A percentile compares a stretch with the other conserved stretches of the same genome.
These are phyloP conservation scores for Dunckerocampus dactyliophorus DNA, from an alignment of 2,113 vertebrate genomes.

Conservation along the genomic window DNA sequence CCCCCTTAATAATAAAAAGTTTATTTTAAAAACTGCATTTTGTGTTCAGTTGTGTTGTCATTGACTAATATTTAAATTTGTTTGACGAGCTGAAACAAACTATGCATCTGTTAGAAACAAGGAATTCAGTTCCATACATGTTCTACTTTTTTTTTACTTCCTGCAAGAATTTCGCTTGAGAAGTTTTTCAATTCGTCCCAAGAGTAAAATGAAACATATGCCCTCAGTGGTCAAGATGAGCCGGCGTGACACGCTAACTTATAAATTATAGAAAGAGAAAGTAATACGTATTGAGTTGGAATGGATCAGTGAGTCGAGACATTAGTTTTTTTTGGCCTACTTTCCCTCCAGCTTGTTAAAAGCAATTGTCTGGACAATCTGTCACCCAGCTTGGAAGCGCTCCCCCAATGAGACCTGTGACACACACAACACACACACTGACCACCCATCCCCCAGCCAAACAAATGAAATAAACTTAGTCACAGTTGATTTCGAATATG, in stretches of 20 bases:
- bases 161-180: too few relatives aligned
- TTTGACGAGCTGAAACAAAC: too few relatives aligned
- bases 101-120: not conserved
- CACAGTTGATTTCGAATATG: too few relatives aligned
- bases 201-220: not conserved
- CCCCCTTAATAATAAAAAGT: too few relatives aligned
- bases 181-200: too few relatives aligned
- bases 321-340: conserved; percentile 73
- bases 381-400: conserved; percentile 60
- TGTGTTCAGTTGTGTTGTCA: too few relatives aligned
- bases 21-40: too few relatives aligned
- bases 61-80: too few relatives aligned
- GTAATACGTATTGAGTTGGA: conserved; percentile 59
- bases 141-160: not conserved
- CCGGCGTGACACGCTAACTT: conserved; percentile 22
- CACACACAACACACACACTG: conserved; percentile 1
- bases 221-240: conserved; percentile 7
- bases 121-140: not conserved
- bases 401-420: conserved; percentile 42
- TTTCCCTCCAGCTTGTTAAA: conserved; percentile 76
- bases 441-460: conserved; percentile 12
- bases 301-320: conserved; percentile 64
- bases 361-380: conserved; percentile 75
- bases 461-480: conserved; percentile 54
- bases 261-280: conserved; percentile 60